A percentile compares a stretch with the other conserved stretches of the same genome.
Evolutionary conservation across 1,140 invertebrate genomes (phyloP).

Genomic region (Drosophila kurseongensis): DNA sequence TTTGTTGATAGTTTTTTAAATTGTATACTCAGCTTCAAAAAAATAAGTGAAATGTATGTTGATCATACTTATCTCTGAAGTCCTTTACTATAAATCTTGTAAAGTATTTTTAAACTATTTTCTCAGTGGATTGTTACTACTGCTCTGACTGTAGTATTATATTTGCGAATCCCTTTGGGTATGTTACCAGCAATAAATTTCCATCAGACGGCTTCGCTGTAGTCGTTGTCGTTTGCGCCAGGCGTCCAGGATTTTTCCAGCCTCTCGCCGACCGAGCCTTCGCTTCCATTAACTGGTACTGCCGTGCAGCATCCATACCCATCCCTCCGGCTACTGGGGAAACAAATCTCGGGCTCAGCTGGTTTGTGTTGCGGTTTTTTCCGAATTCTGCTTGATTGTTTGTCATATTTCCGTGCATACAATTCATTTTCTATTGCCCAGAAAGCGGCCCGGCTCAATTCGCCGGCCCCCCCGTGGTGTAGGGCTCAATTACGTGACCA

Average conservation of each 20-base stretch:
- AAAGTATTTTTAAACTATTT: neutral
- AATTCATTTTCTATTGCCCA: conserved; percentile 64
- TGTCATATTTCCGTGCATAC: conserved; percentile 77
- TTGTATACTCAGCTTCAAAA: no score
- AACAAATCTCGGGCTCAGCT: conserved; percentile 81
- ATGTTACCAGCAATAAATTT: conserved; percentile 80
- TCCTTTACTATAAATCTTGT: no score
- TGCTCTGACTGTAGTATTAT: conserved; percentile 69
- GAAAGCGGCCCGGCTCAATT: conserved; percentile 13
- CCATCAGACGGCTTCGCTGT: conserved; percentile 61
- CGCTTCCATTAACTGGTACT: conserved; percentile 55
- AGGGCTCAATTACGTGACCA: conserved; percentile 63
- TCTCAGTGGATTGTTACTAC: conserved; percentile 17
- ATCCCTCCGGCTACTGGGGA: conserved; percentile 27
- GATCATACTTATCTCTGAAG: no score
- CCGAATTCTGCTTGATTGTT: conserved; percentile 75
- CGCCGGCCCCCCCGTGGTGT: conserved; percentile 15
- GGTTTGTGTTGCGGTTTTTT: conserved; percentile 73
- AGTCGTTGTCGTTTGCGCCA: conserved; percentile 46
- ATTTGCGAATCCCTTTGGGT: conserved; percentile 82
- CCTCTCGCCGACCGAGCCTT: conserved; percentile 58
- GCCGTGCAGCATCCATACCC: neutral
- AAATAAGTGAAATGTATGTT: no score
- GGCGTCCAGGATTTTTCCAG: conserved; percentile 62
- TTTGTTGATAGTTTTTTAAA: no score